Percentiles rank a stretch among this genome's conserved stretches.
These are phyloP conservation scores for Drosophila monieri DNA, from an alignment of 2,888 invertebrate genomes.

Conservation along the genomic window DNA sequence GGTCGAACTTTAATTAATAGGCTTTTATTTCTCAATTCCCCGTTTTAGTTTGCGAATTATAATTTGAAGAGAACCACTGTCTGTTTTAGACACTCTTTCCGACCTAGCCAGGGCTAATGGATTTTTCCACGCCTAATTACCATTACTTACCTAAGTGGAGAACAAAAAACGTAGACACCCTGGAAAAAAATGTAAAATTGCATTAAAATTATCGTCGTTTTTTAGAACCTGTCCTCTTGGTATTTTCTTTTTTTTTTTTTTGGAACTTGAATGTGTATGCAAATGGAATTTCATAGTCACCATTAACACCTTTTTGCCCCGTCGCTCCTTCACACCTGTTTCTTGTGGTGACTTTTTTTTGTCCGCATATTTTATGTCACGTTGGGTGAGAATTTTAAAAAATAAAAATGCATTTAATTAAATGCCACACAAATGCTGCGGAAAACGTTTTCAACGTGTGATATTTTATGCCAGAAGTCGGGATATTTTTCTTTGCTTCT, in stretches of 20 bases:
- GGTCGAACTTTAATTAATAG: neutral
- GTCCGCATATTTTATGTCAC: constrained; percentile 71
- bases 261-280: constrained; percentile 58
- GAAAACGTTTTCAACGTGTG: constrained; percentile 66
- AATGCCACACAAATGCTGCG: constrained; percentile 76
- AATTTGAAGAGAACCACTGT: neutral
- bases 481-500: constrained; percentile 13
- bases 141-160: constrained; percentile 63
- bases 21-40: neutral
- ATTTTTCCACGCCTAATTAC: constrained; percentile 78
- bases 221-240: constrained; percentile 46
- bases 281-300: constrained; percentile 80
- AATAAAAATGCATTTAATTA: constrained; percentile 75
- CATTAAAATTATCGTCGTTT: constrained; percentile 66
- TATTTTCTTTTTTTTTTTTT: constrained; percentile 46
- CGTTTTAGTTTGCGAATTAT: neutral
- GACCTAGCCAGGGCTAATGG: constrained; percentile 58
- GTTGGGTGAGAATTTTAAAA: constrained; percentile 29
- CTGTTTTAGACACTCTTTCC: constrained; percentile 11
- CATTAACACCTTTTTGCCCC: constrained; percentile 76
- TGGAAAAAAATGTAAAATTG: constrained; percentile 51
- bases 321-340: constrained; percentile 42
- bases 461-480: constrained; percentile 62
- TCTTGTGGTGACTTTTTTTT: constrained; percentile 47
- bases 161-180: constrained; percentile 25